Percentiles rank a stretch among this genome's conserved stretches.
Conservation (phyloP, 2,113 vertebrate genomes). For the Limnothrissa miodon region DNA sequence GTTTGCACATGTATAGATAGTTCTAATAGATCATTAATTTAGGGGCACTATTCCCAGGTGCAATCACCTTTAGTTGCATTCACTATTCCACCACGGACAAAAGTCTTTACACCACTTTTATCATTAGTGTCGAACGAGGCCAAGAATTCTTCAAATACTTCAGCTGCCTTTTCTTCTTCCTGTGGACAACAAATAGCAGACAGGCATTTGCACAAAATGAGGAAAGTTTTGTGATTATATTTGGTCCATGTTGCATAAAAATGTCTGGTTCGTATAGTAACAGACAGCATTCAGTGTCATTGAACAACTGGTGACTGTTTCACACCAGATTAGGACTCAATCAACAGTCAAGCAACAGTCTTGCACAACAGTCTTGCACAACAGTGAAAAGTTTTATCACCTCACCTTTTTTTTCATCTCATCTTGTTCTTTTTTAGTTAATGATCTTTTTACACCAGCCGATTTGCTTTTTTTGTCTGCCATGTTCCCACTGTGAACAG, state of each 20-base stretch:
- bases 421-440: constrained; percentile 72
- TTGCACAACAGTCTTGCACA: not conserved
- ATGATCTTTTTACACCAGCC: constrained; percentile 60
- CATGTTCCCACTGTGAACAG: constrained; percentile 63
- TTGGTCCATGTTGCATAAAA: no score
- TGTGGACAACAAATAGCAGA: constrained; percentile 45
- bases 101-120: constrained; percentile 71
- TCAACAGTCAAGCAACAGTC: no score
- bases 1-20: not conserved
- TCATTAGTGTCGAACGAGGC: constrained; percentile 74
- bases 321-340: no score
- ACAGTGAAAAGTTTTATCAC: not conserved
- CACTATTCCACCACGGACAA: constrained; percentile 78
- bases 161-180: constrained; percentile 79
- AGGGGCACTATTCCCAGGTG: not conserved
- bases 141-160: constrained; percentile 79
- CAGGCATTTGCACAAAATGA: not conserved
- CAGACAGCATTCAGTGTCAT: no score
- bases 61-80: constrained; percentile 75
- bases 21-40: not conserved
- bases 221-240: not conserved
- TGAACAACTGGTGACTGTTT: no score
- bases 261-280: no score
- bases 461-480: constrained; percentile 75
- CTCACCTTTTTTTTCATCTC: constrained; percentile 74